Evolutionary conservation across 2,797 vertebrate species (phyloP).

Genomic region (Ibycter americanus): DNA sequence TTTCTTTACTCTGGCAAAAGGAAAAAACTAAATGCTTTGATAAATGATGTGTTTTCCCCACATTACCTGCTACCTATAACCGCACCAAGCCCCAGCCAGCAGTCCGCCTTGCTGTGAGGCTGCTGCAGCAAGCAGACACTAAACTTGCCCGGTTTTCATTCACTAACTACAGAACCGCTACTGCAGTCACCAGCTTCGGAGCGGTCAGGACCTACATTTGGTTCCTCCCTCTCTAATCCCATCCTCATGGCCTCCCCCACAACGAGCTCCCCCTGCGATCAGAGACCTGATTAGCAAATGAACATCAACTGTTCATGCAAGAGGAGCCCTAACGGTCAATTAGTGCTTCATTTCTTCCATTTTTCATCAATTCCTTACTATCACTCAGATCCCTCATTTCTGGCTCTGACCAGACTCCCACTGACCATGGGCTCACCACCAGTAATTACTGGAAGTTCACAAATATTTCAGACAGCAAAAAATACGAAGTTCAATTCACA

Average conservation of each 20-base stretch:
- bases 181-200: fast-evolving
- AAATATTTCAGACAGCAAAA: neutral
- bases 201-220: fast-evolving
- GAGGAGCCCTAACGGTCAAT: neutral
- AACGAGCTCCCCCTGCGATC: neutral
- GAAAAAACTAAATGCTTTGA: neutral
- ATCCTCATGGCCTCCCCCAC: neutral
- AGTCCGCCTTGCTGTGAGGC: neutral
- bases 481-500: fast-evolving
- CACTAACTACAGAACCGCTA: fast-evolving
- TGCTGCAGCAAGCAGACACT: neutral
- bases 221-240: neutral
- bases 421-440: fast-evolving
- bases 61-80: neutral
- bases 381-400: neutral
- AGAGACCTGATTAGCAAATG: neutral
- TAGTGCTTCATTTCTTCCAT: neutral
- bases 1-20: neutral
- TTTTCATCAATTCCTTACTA: fast-evolving
- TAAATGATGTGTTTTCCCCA: neutral
- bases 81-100: neutral
- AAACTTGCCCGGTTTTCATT: fast-evolving
- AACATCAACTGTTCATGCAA: fast-evolving
- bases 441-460: neutral
- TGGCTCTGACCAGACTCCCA: neutral